Percentiles rank a stretch among this genome's conserved stretches.
Conservation (phyloP, 2,797 vertebrate genomes). For the Typhlichthys subterraneus region DNA sequence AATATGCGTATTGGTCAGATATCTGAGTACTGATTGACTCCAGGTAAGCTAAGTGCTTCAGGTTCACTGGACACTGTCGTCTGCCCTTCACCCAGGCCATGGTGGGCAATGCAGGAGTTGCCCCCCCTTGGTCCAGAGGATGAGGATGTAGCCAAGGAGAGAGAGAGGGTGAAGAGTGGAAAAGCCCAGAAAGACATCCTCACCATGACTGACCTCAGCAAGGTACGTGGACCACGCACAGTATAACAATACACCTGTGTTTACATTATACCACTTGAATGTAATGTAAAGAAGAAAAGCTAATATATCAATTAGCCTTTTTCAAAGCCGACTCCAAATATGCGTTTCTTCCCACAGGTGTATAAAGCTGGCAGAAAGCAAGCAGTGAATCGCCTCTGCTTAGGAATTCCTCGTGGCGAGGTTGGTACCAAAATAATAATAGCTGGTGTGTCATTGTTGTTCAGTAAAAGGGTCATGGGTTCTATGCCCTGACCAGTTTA, state of each 20-base stretch:
- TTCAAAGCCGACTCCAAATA: neutral
- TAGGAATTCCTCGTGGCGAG: slow-evolving; percentile 88
- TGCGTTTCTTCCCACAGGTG: slow-evolving; percentile 72
- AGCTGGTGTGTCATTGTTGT: neutral
- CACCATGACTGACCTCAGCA: slow-evolving; percentile 86
- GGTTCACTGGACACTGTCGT: neutral
- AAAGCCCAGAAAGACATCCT: slow-evolving; percentile 76
- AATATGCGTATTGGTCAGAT: too few species aligned
- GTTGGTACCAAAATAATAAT: slow-evolving; percentile 59
- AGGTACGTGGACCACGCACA: slow-evolving; percentile 69
- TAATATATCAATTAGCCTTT: neutral
- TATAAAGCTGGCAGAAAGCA: slow-evolving; percentile 82
- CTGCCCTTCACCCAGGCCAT: slow-evolving; percentile 60
- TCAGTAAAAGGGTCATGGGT: too few species aligned
- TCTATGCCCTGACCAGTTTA: too few species aligned
- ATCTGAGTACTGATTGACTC: too few species aligned
- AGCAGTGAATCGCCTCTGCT: slow-evolving; percentile 85
- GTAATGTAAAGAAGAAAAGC: too few species aligned
- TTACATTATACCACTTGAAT: too few species aligned
- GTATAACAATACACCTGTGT: neutral
- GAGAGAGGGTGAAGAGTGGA: slow-evolving; percentile 74
- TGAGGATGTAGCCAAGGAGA: slow-evolving; percentile 83
- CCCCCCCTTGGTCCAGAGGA: slow-evolving; percentile 82
- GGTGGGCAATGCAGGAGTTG: slow-evolving; percentile 61
- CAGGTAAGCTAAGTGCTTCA: too few species aligned